phyloP scores from a whole-genome alignment of 2,888 invertebrate species.

The Brassicogethes aeneus region DNA sequence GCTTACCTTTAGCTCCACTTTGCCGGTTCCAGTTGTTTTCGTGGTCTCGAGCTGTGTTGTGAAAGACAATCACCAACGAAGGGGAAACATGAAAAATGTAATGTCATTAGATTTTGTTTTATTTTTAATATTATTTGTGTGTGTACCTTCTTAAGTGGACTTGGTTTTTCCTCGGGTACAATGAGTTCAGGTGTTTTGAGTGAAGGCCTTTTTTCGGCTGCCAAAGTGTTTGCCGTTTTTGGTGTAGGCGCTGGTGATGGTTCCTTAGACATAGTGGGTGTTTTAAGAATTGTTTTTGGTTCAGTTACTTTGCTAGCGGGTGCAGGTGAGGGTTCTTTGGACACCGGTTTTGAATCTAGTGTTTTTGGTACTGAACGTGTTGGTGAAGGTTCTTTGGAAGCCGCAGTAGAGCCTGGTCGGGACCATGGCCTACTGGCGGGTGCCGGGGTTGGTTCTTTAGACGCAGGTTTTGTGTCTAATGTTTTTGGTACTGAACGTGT shows the following conservation, averaged over 20 bases:
- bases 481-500: slow-evolving; percentile 19
- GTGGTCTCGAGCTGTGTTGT: slow-evolving; percentile 1
- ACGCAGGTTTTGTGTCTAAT: slow-evolving; percentile 37
- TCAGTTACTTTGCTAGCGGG: not conserved
- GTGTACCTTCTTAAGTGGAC: slow-evolving; percentile 25
- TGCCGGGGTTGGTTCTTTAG: slow-evolving; percentile 7
- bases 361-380: slow-evolving; percentile 18
- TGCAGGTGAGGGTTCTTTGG: slow-evolving; percentile 17
- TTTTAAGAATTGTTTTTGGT: slow-evolving; percentile 13
- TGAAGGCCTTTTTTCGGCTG: slow-evolving; percentile 18
- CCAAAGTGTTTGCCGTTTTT: slow-evolving; percentile 9
- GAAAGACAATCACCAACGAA: not conserved
- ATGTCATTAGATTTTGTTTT: slow-evolving; percentile 1
- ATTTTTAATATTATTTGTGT: slow-evolving; percentile 4
- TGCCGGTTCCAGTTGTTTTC: slow-evolving; percentile 18
- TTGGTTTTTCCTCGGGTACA: not conserved
- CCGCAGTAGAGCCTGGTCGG: slow-evolving; percentile 14
- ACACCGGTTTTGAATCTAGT: slow-evolving; percentile 12
- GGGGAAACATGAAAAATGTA: slow-evolving; percentile 7
- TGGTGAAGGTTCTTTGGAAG: slow-evolving; percentile 24
- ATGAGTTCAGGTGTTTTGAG: slow-evolving; percentile 24
- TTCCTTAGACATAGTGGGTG: slow-evolving; percentile 16
- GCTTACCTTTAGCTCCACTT: slow-evolving; percentile 27
- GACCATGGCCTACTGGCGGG: slow-evolving; percentile 7
- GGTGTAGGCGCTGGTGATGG: slow-evolving; percentile 15